Evolutionary conservation across 2,888 invertebrate species (phyloP).

Genomic region (Limnephilus rhombicus): DNA sequence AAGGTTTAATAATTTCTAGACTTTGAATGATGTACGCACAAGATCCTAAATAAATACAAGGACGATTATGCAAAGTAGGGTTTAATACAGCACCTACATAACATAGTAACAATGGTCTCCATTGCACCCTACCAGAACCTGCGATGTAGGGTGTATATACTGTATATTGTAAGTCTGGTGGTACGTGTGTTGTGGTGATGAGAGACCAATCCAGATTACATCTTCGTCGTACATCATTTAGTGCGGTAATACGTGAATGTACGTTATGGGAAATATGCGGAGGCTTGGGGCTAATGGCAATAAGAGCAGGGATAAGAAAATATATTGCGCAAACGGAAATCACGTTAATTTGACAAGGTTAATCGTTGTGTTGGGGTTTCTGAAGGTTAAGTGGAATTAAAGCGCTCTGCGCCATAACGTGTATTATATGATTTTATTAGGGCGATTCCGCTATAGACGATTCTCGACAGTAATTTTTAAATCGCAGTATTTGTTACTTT

Average conservation of each 20-base stretch:
- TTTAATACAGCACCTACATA: neutral
- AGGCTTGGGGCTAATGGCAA: slow-evolving; percentile 3
- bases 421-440: too few relatives aligned
- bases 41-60: neutral
- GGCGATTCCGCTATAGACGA: too few relatives aligned
- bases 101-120: slow-evolving; percentile 1
- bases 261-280: neutral
- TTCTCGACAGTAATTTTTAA: too few relatives aligned
- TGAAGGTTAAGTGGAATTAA: neutral
- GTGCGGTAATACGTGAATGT: slow-evolving; percentile 14
- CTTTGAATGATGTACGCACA: neutral
- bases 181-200: slow-evolving; percentile 14
- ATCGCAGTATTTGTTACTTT: too few relatives aligned
- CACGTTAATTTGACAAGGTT: neutral
- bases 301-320: neutral
- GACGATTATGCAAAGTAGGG: slow-evolving; percentile 39
- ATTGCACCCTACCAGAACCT: neutral
- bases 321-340: neutral
- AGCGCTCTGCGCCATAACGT: neutral
- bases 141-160: neutral
- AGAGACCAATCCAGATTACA: slow-evolving; percentile 25
- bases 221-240: slow-evolving; percentile 21
- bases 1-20: neutral
- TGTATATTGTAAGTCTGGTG: neutral
- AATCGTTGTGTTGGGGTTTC: neutral